Base-by-base conservation (phyloP, 2,113 vertebrate species). In the Hyperoodon ampullatus region DNA sequence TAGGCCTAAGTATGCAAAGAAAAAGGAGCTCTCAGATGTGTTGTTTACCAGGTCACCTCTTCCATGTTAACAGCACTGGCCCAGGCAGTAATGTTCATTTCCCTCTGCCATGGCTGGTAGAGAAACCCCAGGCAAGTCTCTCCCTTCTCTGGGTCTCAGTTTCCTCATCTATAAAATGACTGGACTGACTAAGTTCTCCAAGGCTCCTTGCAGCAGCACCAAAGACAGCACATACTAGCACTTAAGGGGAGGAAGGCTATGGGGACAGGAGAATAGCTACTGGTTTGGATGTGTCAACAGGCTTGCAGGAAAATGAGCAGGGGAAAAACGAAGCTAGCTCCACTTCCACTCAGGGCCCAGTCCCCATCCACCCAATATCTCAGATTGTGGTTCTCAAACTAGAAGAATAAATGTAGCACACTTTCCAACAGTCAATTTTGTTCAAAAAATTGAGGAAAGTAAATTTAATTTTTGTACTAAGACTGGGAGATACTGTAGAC, bases 401-500 rank as follows among this genome's bases (percentile, higher is more conserved):
- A 72, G 47, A 85, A 63, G n/a, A 89, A 90, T 74, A 33, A 50
- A 70, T 8, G 1, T 8, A 24, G 47, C 4, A 63, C 11, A 58
- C 11, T 94, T 75, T 66, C 33, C 24, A 35, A 77, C 0, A 85
- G 50, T 58, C n/a, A 19, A 28, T 78, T 91, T 88, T 88, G 39
- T 19, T 93, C 12, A 74, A 83, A 77, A 81, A 68, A 55, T 14
- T 70, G 2, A 94, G 47, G 58, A 55, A 74, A 80, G 21, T 3
- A 96, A 74, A 75, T 84, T 92, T 88, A 53, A 88, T 50, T 55
- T 92, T 85, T 88, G 4, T 68, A 33, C 23, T 88, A 58, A 82
- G 82, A 60, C 10, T 68, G 33, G 47, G 68, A 68, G 35, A 47
- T 86, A 24, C 21, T 82, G 78, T 77, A 92, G 44, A 86, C 47